Evolutionary conservation across 2,888 invertebrate species (phyloP), one percentile per base, ranked within the genome.

Genomic region (Sclerodermus sp.): DNA sequence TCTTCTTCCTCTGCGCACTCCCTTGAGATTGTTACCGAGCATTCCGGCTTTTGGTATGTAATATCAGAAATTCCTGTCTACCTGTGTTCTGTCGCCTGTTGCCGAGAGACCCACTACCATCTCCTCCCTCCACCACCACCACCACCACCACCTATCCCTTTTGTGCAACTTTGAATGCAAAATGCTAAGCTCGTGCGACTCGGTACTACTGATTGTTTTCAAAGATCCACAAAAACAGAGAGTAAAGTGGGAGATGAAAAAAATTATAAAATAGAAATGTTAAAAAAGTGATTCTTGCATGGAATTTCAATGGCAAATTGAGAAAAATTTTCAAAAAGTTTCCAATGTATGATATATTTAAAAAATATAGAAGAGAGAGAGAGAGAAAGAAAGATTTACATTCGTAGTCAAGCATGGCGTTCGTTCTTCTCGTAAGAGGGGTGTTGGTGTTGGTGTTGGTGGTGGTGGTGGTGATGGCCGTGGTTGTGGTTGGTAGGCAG

Each of bases 31-130:
- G 64, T 63, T 68, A 68, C 52, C 58, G 61, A 34, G 65, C 68
- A 69, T 71, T 67, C 65, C 70, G 59, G 58, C 57, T 63, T 66
- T 66, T 66, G 73, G 73, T 72, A 72, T 72, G 72, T 69, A 71
- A 72, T 72, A 72, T 70, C 64, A 68, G 70, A 70, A 67, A 72
- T 72, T 72, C 72, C 73, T 64, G 55, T 62, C 64, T 67, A 67
- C 66, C 71, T 70, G 64, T 64, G 57, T n/a, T n/a, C n/a, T 64
- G 68, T 64, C 63, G 66, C 61, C 64, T 65, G 66, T 65, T 67
- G 57, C 64, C 65, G 42, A 52, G 48, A 56, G 57, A 15, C 50
- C 17, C 45, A 55, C 51, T 60, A 16, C 23, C 56, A 54, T 62
- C 57, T 41, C 15, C 16, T 16, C n/a, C 1, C 16, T 9, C 41